phyloP scores from a whole-genome alignment of 1,140 invertebrate species.

The Stegodyphus dumicola region DNA sequence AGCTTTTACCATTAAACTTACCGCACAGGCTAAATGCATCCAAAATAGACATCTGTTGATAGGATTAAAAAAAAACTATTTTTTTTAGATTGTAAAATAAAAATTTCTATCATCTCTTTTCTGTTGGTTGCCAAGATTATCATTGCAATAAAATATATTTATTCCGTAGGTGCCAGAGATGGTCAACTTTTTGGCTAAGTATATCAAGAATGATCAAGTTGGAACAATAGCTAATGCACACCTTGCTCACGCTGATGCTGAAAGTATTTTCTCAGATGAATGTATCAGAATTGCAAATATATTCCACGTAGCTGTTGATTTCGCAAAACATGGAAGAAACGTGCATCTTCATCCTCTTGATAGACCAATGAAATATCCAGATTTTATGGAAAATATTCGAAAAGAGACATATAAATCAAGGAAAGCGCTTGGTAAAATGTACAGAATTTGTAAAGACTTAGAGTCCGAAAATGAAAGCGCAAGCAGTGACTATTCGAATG shows the following conservation, averaged over 20 bases:
- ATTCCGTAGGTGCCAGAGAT: constrained; percentile 16
- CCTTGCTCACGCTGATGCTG: constrained; percentile 64
- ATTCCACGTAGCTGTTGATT: constrained; percentile 64
- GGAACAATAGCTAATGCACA: constrained; percentile 65
- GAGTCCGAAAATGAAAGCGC: constrained; percentile 19
- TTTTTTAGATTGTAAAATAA: no score
- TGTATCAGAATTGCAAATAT: constrained; percentile 64
- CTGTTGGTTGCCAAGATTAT: no score
- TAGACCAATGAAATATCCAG: constrained; percentile 62
- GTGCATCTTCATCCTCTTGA: constrained; percentile 27
- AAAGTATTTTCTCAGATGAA: constrained; percentile 61
- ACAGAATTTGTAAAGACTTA: constrained; percentile 27
- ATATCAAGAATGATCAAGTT: constrained; percentile 65
- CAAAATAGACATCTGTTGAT: no score
- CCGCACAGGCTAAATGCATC: no score
- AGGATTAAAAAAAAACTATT: no score
- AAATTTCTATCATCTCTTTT: no score
- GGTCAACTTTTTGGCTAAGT: constrained; percentile 64
- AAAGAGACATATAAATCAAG: constrained; percentile 56
- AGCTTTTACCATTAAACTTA: no score
- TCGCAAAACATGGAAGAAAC: constrained; percentile 64
- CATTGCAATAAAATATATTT: not conserved
- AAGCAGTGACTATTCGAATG: constrained; percentile 2
- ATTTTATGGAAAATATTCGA: constrained; percentile 65
- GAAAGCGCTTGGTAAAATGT: constrained; percentile 57